Evolutionary conservation across 2,113 vertebrate genomes (phyloP).

Genomic region (Euleptes europaea): DNA sequence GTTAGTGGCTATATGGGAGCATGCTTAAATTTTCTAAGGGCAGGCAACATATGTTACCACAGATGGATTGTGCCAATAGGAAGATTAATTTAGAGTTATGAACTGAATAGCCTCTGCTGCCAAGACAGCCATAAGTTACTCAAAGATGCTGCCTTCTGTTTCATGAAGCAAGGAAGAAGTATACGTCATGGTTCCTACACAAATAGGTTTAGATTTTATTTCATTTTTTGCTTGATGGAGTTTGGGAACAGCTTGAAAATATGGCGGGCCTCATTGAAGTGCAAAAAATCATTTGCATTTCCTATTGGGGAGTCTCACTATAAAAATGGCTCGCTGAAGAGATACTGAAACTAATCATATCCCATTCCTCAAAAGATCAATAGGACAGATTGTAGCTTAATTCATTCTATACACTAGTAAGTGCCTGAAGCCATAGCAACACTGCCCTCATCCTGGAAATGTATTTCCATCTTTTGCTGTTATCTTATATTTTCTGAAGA

Average conservation of each 20-base stretch:
- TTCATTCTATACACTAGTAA: constrained; percentile 36
- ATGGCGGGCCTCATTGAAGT: background rate
- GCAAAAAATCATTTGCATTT: constrained; percentile 37
- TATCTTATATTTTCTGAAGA: constrained; percentile 50
- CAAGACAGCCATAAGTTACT: background rate
- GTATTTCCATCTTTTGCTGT: constrained; percentile 41
- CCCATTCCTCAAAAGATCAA: constrained; percentile 46
- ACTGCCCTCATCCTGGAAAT: constrained; percentile 44
- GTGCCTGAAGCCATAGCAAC: constrained; percentile 55
- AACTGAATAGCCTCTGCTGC: background rate
- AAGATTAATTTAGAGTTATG: background rate
- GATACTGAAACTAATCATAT: constrained; percentile 39
- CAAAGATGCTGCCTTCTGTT: background rate
- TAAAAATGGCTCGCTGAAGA: constrained; percentile 10
- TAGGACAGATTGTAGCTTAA: constrained; percentile 43
- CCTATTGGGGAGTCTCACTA: background rate
- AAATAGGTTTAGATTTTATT: background rate
- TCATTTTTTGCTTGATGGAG: background rate
- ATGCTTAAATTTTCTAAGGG: background rate
- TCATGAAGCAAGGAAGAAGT: background rate
- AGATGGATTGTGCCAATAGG: background rate
- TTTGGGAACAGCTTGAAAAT: background rate
- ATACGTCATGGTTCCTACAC: background rate
- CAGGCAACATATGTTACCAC: background rate
- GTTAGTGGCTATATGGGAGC: background rate